Base-by-base conservation (phyloP, 1,140 invertebrate genomes). In the Bombus polaris region DNA sequence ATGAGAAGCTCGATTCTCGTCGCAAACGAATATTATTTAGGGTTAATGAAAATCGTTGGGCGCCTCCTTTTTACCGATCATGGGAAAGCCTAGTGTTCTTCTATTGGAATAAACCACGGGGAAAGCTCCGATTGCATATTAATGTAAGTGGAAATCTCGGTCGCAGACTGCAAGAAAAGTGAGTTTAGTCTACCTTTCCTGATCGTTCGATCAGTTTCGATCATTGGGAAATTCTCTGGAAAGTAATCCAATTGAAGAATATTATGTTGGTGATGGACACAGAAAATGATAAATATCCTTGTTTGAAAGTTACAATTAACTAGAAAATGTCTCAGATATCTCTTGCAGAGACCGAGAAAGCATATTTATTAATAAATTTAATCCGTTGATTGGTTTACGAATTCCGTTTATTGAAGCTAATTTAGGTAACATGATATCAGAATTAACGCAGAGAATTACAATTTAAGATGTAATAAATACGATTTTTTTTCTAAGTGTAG, bases 121-220 rank as follows among this genome's bases (percentile, higher is more conserved):
- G 87, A 89, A 89, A 88, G 87, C 84, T 78, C 53, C 53, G 42
- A 86, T 86, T 44, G 76, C 59, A 32, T 65, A 80, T 80, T 42
- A 85, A 79, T 47, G 82, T 59, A 72, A 76, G 62, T 89, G 81
- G 87, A 89, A 89, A 89, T 87, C 59, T 89, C 87, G 77, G 81
- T 81, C 72, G 65, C 35, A 22, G 75, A n/a, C 44, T 18, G 25
- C 74, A 65, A 59, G 57, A 72, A 66, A 65, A 81, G 37, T 28
- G 37, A 44, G 39, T 66, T 81, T 59, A 42, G 73, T 6, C 39
- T 73, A 53, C 18, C 73, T 85, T 89, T 88, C 62, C 83, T 44
- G 72, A 32, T 32, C 68, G 47, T 25, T n/a, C 35, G n/a, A 42
- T n/a, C 39, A 9, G 15, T 72, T 72, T 42, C 53, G 2, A 47